A percentile compares a stretch with the other conserved stretches of the same genome.
phyloP scores from a whole-genome alignment of 2,888 invertebrate genomes.

The Philhelius pedissequus region DNA sequence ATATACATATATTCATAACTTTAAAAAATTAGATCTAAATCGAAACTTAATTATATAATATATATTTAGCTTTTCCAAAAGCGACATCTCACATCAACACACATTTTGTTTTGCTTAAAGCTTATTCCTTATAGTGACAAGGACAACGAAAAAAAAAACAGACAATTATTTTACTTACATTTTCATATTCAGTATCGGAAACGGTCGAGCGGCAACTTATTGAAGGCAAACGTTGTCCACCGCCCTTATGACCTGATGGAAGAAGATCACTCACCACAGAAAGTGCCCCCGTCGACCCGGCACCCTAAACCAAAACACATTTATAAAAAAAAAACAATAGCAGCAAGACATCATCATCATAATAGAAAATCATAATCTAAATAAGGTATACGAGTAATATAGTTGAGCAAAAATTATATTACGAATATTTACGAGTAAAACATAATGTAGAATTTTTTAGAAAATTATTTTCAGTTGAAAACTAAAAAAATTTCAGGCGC shows the following conservation, averaged over 20 bases:
- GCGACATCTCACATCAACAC: background rate
- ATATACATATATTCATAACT: too few relatives aligned
- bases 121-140: background rate
- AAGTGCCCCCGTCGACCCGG: constrained; percentile 82
- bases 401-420: constrained; percentile 16
- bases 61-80: background rate
- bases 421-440: background rate
- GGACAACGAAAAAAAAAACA: background rate
- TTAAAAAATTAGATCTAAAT: too few relatives aligned
- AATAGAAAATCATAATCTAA: constrained; percentile 1
- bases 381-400: background rate
- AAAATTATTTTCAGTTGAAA: constrained; percentile 45
- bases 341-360: constrained; percentile 36
- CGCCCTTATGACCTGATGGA: constrained; percentile 82
- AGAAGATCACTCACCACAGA: constrained; percentile 80
- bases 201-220: constrained; percentile 91
- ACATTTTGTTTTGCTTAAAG: background rate
- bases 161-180: constrained; percentile 83
- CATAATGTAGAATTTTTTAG: constrained; percentile 38
- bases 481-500: constrained; percentile 27
- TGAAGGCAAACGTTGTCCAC: constrained; percentile 82
- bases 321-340: constrained; percentile 30
- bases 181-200: constrained; percentile 95
- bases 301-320: constrained; percentile 79
- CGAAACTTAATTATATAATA: too few relatives aligned